These are phyloP conservation scores for Oxygymnocypris stewartii DNA, from an alignment of 2,113 vertebrate species.

Conservation along the genomic window DNA sequence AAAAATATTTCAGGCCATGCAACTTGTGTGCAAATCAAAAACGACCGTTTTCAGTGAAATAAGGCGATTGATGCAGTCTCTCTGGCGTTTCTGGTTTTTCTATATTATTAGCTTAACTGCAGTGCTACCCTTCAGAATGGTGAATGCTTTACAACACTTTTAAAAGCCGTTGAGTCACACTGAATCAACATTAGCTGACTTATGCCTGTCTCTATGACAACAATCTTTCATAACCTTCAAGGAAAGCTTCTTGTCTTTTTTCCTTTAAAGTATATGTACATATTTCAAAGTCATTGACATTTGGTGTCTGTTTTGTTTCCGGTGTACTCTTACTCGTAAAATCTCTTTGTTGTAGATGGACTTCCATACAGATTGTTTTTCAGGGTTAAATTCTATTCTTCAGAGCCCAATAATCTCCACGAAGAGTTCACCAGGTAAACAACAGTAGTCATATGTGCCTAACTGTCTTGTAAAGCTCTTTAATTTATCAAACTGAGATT, in stretches of 20 bases:
- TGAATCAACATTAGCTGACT: slow-evolving; percentile 41
- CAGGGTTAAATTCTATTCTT: slow-evolving; percentile 97
- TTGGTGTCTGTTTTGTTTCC: neutral
- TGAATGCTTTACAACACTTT: slow-evolving; percentile 39
- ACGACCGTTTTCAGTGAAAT: neutral
- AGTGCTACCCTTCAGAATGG: neutral
- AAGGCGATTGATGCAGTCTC: slow-evolving; percentile 2
- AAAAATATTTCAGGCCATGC: neutral
- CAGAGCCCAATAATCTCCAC: slow-evolving; percentile 96
- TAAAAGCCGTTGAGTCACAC: slow-evolving; percentile 48
- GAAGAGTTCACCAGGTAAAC: slow-evolving; percentile 97
- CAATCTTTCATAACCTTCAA: slow-evolving; percentile 37
- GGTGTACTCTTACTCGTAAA: neutral
- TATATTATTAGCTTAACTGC: neutral
- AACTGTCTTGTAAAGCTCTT: neutral
- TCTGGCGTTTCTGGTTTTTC: neutral
- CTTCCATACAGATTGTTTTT: slow-evolving; percentile 90
- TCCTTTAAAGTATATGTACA: slow-evolving; percentile 8
- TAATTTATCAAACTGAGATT: neutral
- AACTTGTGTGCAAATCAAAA: slow-evolving; percentile 3
- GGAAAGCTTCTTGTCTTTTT: slow-evolving; percentile 18
- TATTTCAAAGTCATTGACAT: neutral
- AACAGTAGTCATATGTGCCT: neutral
- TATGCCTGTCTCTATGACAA: slow-evolving; percentile 58
- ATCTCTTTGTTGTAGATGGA: slow-evolving; percentile 75